Evolutionary conservation across 2,888 invertebrate species (phyloP).

Genomic region (Drosophila rellima): DNA sequence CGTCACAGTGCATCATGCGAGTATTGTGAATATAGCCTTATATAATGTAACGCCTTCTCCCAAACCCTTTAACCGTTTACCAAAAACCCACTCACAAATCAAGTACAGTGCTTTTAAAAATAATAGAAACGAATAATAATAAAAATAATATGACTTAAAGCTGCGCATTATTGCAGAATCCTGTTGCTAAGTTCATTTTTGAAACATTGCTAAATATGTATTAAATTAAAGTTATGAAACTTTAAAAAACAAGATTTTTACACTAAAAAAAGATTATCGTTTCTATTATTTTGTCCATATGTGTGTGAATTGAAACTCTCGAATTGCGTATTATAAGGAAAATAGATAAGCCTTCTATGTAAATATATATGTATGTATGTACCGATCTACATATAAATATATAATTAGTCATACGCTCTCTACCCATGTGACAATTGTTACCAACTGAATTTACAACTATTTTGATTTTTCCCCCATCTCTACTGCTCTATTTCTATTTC

Average conservation of each 20-base stretch:
- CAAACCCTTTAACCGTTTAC: background rate
- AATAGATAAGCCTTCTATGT: conserved; percentile 42
- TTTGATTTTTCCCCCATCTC: background rate
- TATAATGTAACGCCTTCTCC: background rate
- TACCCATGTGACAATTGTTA: conserved; percentile 17
- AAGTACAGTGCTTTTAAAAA: too few species aligned
- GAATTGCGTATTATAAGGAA: conserved; percentile 39
- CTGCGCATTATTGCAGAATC: too few species aligned
- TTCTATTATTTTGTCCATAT: too few species aligned
- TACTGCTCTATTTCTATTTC: too few species aligned
- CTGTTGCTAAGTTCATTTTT: too few species aligned
- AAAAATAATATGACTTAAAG: too few species aligned
- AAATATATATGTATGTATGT: background rate
- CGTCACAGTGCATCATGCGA: conserved; percentile 27
- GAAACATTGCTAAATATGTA: too few species aligned
- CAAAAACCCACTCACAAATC: background rate
- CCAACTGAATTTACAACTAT: conserved; percentile 19
- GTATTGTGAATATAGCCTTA: conserved; percentile 22
- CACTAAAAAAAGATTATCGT: too few species aligned
- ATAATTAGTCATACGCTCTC: conserved; percentile 34
- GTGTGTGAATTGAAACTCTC: conserved; percentile 18
- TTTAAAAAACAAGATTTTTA: too few species aligned
- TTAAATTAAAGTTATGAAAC: too few species aligned
- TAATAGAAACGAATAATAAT: too few species aligned
- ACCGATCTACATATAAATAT: conserved; percentile 1